Evolutionary conservation across 2,888 invertebrate species (phyloP), one percentile per base, ranked within the genome.

Genomic region (Tenthredo distinguenda): DNA sequence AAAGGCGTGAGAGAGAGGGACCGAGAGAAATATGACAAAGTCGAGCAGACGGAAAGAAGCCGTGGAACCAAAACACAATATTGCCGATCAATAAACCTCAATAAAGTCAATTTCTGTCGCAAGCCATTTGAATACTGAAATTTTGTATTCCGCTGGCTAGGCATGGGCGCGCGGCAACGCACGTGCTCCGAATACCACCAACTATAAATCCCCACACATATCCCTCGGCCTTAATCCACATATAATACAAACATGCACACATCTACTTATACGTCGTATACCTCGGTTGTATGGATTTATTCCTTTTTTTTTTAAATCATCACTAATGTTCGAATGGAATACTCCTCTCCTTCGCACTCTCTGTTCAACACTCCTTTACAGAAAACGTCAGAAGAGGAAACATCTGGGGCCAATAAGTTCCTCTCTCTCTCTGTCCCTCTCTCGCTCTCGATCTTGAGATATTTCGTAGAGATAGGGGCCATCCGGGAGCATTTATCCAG

Each of bases 81-180:
- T 93, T 92, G 93, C 90, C 91, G 92, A 93, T 93, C 93, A 91
- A 93, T 93, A 93, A 92, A 92, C 92, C 92, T 92, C 93, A 93
- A 93, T 93, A 93, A 93, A 93, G 93, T 93, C 92, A 93, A 93
- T 93, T 93, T 93, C 92, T 92, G 92, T 93, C 92, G 92, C 89
- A 89, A 89, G 90, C 90, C 92, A 93, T 93, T 92, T 93, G 93
- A 93, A 93, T 93, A 91, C 92, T 90, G 88, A 90, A 93, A 93
- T 93, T 93, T 92, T 93, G 92, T 93, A 93, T 93, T 93, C 93
- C 89, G 89, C 84, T 88, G 90, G 90, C 89, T 90, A 90, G 91
- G 90, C 90, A 88, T 62, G 26, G 43, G 65, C 83, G 68, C 43
- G 47, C 68, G 47, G 26, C 83, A 40, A 34, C 21, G 83, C 68